Evolutionary conservation across 2,888 invertebrate genomes (phyloP), one percentile per base, ranked within the genome.

Genomic region (Sericinus montela): DNA sequence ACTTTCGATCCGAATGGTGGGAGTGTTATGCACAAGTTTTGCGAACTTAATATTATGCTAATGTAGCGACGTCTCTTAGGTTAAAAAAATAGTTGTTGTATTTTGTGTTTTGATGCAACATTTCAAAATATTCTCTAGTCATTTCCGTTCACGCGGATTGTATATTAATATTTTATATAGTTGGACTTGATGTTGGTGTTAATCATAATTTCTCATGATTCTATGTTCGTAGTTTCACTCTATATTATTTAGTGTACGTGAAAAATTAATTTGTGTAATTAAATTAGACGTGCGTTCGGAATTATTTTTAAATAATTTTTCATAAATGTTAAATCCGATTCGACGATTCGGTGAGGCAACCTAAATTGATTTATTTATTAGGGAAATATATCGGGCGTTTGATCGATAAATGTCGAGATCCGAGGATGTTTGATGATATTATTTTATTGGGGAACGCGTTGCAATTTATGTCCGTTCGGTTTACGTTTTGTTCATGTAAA

Each of bases 291-390:
- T 84, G 79, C 63, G 69, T 74, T 77, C 72, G n/a, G 36, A 74
- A 75, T 72, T 75, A 75, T 76, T 81, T 80, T 75, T 72, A 69
- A 67, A 67, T 66, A 60, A 65, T 59, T 63, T 69, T 67, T 62
- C 59, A 56, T 32, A 29, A 10, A 29, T 60, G 52, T 53, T 54
- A 56, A 51, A 58, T 53, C 52, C 52, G 54, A 53, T 44, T 53
- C 48, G 46, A 41, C 41, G 46, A 46, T 56, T 52, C 45, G 57
- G 55, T 53, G 57, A 58, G 55, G 56, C 54, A 56, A 71, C 62
- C 65, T 72, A 73, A 81, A 81, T 80, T 82, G 71, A 80, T 81
- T 85, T 80, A 84, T 86, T 86, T 86, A 85, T 81, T 85, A 86
- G 85, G 67, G 64, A 78, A 68, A 73, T 78, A 71, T 80, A 76